Base-by-base conservation (phyloP, 2,113 vertebrate genomes). In the Eclectus roratus region DNA sequence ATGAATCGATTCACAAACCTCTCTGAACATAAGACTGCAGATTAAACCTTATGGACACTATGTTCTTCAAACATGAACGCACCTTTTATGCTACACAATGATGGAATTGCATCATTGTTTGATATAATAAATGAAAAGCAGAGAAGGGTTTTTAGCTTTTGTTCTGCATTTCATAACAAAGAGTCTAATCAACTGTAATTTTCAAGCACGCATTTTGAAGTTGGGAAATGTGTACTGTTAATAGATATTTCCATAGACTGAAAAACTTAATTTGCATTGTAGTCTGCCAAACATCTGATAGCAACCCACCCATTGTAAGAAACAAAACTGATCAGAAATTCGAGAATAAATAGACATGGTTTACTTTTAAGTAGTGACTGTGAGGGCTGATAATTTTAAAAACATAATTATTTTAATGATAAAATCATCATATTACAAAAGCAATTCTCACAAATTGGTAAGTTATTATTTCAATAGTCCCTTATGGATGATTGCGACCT, bases 1-100 rank as follows among this genome's bases (percentile, higher is more conserved):
- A 95, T 80, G 84, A 97, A 97, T 92, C 33, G 13, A 96, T 96
- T 97, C 91, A 93, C 81, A 97, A 96, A 96, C 69, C 56, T 88
- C 85, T 96, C 80, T 93, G 52, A 95, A 86, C 80, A 80, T 64
- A 81, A 96, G 37, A 91, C 64, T 96, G 65, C 55, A 95, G 93
- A 96, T 96, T 91, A 94, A 97, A 94, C 80, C 93, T 94, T 91
- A 87, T 88, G 85, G 93, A 90, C 80, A 90, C 33, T 21, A 17
- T 80, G 17, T 94, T 96, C 94, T 95, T 97, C 87, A 94, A 96
- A 87, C 37, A 70, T 25, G 33, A 78, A 64, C 17, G 23, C 56
- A 91, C 60, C 80, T 97, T 97, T 95, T 94, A 65, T 92, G 41
- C 64, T 91, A 39, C 61, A 33, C 44, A 83, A 25, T 82, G 83